Evolutionary conservation across 2,797 vertebrate genomes (phyloP).

Genomic region (Limnodromus scolopaceus): DNA sequence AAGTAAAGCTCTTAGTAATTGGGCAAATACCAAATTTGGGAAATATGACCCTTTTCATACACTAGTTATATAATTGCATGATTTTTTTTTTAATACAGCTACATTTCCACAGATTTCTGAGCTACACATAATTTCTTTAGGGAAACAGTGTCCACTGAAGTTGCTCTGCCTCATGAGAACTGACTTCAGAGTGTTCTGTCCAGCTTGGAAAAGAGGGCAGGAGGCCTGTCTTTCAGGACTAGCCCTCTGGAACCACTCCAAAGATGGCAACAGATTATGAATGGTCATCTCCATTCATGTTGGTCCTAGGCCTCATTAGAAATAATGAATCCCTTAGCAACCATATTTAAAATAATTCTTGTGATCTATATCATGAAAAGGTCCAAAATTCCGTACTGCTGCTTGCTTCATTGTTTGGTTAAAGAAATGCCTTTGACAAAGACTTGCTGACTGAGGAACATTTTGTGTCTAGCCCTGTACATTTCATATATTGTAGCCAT

Average conservation of each 20-base stretch:
- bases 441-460: not conserved
- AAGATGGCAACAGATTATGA: not conserved
- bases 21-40: not conserved
- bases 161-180: not conserved
- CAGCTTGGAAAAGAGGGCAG: no score
- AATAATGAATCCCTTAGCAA: not conserved
- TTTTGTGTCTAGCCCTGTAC: not conserved
- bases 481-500: not conserved
- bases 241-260: not conserved
- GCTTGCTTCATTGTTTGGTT: not conserved
- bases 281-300: not conserved
- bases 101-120: not conserved
- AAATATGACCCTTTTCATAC: not conserved
- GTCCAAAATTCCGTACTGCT: not conserved
- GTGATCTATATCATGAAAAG: rapidly evolving
- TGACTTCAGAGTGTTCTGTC: not conserved
- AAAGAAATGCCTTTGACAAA: not conserved
- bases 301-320: not conserved
- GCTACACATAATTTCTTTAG: rapidly evolving
- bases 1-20: not conserved
- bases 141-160: rapidly evolving
- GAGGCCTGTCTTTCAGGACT: not conserved
- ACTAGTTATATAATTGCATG: not conserved
- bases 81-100: not conserved
- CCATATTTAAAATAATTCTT: not conserved